These are phyloP conservation scores for Cephalotes varians DNA, from an alignment of 2,888 invertebrate species.

Conservation along the genomic window DNA sequence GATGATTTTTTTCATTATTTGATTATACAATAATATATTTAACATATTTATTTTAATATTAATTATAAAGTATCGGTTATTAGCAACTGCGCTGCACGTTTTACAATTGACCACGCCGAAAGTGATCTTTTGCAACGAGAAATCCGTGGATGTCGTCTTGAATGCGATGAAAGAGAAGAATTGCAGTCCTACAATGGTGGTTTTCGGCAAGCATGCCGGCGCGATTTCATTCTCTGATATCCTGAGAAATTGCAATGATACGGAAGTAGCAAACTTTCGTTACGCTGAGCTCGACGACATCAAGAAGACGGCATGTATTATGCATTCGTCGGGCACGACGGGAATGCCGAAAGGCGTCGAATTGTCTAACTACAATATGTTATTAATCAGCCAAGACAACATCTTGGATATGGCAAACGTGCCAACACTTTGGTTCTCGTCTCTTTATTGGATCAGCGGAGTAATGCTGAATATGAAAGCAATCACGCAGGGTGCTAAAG, in stretches of 20 bases:
- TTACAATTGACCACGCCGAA: constrained; percentile 76
- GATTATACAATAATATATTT: background rate
- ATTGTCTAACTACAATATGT: constrained; percentile 72
- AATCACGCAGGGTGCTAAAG: constrained; percentile 52
- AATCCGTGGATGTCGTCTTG: constrained; percentile 32
- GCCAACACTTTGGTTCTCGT: constrained; percentile 71
- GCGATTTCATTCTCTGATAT: constrained; percentile 67
- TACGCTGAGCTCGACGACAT: constrained; percentile 59
- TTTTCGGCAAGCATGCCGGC: constrained; percentile 71
- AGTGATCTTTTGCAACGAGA: constrained; percentile 73
- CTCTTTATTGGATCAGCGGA: constrained; percentile 80
- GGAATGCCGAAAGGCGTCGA: constrained; percentile 80
- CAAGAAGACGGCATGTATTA: constrained; percentile 70
- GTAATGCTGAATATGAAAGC: constrained; percentile 65
- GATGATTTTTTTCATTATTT: background rate
- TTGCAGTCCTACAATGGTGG: constrained; percentile 58
- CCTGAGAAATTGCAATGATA: constrained; percentile 61
- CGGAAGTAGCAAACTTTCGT: constrained; percentile 71
- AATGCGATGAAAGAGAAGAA: constrained; percentile 66
- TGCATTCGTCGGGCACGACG: constrained; percentile 82
- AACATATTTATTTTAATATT: background rate
- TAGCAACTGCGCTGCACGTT: constrained; percentile 75
- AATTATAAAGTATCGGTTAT: background rate
- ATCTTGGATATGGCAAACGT: background rate
- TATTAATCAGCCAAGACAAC: constrained; percentile 27